These are phyloP conservation scores for Halcyon chelicuti DNA, from an alignment of 2,797 vertebrate species.

Conservation along the genomic window DNA sequence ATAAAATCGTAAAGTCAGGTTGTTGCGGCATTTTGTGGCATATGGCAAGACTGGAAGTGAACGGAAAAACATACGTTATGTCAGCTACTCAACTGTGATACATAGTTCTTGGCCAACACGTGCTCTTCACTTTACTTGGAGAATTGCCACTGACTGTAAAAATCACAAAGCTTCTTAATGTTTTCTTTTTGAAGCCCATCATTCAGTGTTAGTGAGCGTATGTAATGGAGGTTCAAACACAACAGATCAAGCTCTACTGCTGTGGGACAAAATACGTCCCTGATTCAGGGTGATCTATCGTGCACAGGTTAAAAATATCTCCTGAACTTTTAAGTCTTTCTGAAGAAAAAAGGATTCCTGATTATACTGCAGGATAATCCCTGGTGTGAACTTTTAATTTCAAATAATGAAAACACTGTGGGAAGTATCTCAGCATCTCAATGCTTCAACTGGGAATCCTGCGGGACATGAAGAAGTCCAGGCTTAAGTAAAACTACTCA, in stretches of 20 bases:
- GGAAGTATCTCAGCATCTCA: background rate
- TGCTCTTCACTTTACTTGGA: constrained; percentile 71
- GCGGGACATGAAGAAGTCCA: background rate
- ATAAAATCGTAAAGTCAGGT: constrained; percentile 27
- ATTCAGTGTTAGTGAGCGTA: background rate
- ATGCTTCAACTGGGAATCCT: background rate
- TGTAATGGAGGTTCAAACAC: background rate
- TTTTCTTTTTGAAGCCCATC: constrained; percentile 47
- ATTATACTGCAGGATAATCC: background rate
- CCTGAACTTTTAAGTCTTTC: background rate
- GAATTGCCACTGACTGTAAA: constrained; percentile 50
- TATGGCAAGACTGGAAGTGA: constrained; percentile 73
- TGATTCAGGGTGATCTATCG: background rate
- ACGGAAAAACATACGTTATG: constrained; percentile 71
- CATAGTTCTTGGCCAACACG: constrained; percentile 1
- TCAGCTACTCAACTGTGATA: constrained; percentile 65
- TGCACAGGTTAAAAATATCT: background rate
- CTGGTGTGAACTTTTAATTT: background rate
- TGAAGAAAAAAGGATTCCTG: background rate
- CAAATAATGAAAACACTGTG: background rate
- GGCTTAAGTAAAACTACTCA: background rate
- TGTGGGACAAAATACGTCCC: background rate
- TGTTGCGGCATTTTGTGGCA: constrained; percentile 65
- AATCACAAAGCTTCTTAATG: constrained; percentile 33
- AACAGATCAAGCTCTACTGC: constrained; percentile 22